Conservation (phyloP, 2,797 vertebrate genomes). For the Myotis findleyi region DNA sequence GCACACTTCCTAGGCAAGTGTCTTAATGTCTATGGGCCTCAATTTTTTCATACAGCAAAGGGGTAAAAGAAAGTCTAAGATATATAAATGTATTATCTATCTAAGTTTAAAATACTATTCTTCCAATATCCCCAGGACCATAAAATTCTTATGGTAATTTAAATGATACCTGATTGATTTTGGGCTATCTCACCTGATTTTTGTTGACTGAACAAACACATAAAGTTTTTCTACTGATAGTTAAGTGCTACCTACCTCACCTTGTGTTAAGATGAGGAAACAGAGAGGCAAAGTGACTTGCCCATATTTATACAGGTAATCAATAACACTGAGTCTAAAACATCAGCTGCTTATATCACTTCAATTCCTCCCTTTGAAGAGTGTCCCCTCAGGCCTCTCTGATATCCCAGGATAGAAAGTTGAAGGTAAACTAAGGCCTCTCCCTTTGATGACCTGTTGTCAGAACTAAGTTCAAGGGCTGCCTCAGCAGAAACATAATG, state of each 20-base stretch:
- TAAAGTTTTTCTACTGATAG: background rate
- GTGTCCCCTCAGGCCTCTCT: background rate
- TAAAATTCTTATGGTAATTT: conserved; percentile 5
- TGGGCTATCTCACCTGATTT: background rate
- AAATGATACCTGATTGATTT: background rate
- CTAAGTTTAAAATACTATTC: conserved; percentile 18
- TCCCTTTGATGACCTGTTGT: background rate
- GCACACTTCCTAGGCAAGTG: background rate
- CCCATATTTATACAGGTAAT: background rate
- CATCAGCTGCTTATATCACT: background rate
- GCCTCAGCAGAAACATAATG: background rate
- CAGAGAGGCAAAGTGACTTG: background rate
- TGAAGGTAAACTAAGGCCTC: background rate
- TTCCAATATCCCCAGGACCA: background rate
- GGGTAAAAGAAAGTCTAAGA: background rate
- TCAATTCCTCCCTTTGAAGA: background rate
- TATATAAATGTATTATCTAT: background rate
- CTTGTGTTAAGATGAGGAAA: background rate
- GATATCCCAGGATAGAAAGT: background rate
- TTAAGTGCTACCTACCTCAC: background rate
- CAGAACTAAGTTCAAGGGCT: background rate
- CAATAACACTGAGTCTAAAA: background rate
- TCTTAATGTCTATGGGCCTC: background rate
- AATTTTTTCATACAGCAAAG: background rate
- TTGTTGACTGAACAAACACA: conserved; percentile 18